Base-by-base conservation (phyloP, 2,888 invertebrate species). In the Andrena marginata region DNA sequence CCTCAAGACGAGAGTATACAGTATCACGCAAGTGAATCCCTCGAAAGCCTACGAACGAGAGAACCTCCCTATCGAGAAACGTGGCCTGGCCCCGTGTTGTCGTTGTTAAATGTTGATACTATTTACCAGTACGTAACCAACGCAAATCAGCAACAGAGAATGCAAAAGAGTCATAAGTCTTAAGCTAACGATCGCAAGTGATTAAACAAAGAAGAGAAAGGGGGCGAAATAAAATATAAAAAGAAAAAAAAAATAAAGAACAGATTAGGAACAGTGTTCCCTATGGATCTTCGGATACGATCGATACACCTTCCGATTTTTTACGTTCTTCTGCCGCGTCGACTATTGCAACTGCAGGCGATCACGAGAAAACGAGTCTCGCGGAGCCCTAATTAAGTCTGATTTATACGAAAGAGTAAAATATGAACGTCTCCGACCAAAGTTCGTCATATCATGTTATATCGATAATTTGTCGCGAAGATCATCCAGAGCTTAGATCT, bases 361-460 rank as follows among this genome's bases (percentile, higher is more conserved):
- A 26, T 2, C 23, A 23, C 56, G 56, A 59, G 20, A n/a, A 16
- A 60, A 42, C 6, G n/a, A 16, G 42, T 54, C 42, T 35, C 54
- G 20, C 16, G 20, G 42, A 78, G 16, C n/a, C 62, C 29, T 54
- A 42, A 69, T 16, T 23, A 70, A 76, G 54, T 75, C 67, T 68
- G 68, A 78, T 68, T 75, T 68, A 71, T 51, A 64, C 60, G 20
- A 79, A 33, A 48, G 33, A 70, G 20, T 16, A 16, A 54, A 48
- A n/a, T 33, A 49, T 63, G 56, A 87, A 74, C 65, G 68, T 85
- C 79, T 87, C 84, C 84, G 87, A 88, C 85, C 84, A 85, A 87
- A 76, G 77, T 72, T 85, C 79, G 69, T 60, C 82, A 88, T 88
- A 82, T 88, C 85, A 79, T 65, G 60, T 70, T 71, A 80, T 83